Conservation (phyloP, 35 echinoderm and acorn worm species). For the Anneissia japonica region DNA sequence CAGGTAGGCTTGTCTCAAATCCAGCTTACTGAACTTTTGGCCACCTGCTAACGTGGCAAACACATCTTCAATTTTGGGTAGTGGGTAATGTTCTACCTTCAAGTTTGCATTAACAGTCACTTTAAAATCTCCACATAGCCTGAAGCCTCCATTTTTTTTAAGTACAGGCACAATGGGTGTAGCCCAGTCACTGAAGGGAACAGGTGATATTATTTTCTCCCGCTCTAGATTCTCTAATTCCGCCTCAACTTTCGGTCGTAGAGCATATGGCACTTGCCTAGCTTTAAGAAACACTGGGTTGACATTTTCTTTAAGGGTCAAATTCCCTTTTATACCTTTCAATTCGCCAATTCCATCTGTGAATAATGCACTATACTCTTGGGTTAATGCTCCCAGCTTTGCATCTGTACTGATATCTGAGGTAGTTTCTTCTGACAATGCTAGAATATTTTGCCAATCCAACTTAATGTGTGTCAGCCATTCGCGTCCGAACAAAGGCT, state of each 20-base stretch:
- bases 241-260: constrained; percentile 37
- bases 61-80: constrained; percentile 26
- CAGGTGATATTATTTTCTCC: constrained; percentile 31
- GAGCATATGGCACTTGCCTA: constrained; percentile 40
- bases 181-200: constrained; percentile 38
- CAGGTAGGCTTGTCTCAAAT: constrained; percentile 38
- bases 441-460: too few species aligned
- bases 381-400: too few species aligned
- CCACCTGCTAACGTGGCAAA: constrained; percentile 16
- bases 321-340: not conserved
- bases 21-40: constrained; percentile 38
- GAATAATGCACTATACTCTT: too few species aligned
- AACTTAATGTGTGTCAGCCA: too few species aligned
- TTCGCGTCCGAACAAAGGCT: too few species aligned
- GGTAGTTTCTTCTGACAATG: too few species aligned
- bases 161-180: constrained; percentile 42
- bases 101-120: constrained; percentile 27
- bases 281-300: constrained; percentile 22
- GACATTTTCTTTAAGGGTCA: constrained; percentile 16
- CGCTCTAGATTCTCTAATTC: constrained; percentile 23
- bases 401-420: too few species aligned
- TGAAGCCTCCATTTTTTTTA: constrained; percentile 18
- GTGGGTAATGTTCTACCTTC: constrained; percentile 33
- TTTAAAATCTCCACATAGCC: constrained; percentile 63
- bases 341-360: constrained; percentile 7